These are phyloP conservation scores for Phoxinus phoxinus DNA, from an alignment of 2,113 vertebrate genomes.

Conservation along the genomic window DNA sequence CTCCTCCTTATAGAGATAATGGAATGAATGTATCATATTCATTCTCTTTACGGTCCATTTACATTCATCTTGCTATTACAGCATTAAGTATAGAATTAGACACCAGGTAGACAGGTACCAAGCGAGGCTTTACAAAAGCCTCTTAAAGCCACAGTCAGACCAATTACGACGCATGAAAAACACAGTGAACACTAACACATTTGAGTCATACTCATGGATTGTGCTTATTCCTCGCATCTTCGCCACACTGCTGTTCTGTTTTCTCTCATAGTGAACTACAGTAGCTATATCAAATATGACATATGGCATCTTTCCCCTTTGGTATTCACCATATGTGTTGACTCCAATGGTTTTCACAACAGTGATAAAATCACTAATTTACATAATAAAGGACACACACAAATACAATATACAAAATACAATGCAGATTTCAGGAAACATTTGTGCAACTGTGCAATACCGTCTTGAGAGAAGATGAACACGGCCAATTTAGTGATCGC, in stretches of 20 bases:
- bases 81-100: not conserved
- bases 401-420: not conserved
- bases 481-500: not conserved
- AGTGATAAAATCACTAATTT: not conserved
- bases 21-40: not conserved
- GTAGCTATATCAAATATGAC: not conserved
- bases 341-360: not conserved
- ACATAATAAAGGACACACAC: not conserved
- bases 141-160: not conserved
- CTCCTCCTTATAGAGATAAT: not conserved
- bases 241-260: not conserved
- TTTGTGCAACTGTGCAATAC: not conserved
- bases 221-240: not conserved
- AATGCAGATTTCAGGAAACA: not conserved
- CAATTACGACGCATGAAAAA: not conserved
- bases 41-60: not conserved
- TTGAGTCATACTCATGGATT: constrained; percentile 1
- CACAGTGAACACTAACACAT: not conserved
- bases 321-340: not conserved
- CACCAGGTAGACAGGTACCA: not conserved
- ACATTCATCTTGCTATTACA: not conserved
- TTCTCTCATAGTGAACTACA: not conserved
- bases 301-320: constrained; percentile 1
- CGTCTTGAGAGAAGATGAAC: not conserved
- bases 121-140: not conserved